Percentiles rank a stretch among this genome's conserved stretches.
These are phyloP conservation scores for Paedocypris micromegethes DNA, from an alignment of 2,797 vertebrate genomes.

Conservation along the genomic window DNA sequence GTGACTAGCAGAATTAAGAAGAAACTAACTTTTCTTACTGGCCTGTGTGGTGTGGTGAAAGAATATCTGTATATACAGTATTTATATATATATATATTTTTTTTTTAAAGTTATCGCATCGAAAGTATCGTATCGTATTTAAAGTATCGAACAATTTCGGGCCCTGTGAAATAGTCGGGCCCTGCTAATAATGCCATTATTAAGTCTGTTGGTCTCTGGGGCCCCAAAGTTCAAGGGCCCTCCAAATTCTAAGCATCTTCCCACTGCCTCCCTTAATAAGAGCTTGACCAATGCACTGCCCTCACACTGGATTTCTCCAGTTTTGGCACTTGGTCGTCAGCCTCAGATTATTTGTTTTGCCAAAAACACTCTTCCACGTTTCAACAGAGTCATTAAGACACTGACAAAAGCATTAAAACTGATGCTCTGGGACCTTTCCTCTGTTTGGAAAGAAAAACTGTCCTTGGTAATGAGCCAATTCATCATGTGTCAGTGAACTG, in stretches of 20 bases:
- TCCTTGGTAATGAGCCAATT: conserved; percentile 41
- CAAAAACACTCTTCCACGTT: conserved; percentile 26
- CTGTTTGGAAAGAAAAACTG: conserved; percentile 31
- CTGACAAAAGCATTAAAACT: conserved; percentile 22
- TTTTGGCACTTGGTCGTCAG: conserved; percentile 3
- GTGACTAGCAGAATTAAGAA: conserved; percentile 43
- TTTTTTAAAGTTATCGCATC: no score
- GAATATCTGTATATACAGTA: no score
- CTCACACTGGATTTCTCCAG: conserved; percentile 12
- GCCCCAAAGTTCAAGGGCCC: no score
- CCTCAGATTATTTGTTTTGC: conserved; percentile 32
- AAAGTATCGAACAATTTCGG: no score
- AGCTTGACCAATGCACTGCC: background rate
- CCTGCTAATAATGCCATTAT: no score
- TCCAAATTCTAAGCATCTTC: no score
- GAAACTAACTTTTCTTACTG: conserved; percentile 35
- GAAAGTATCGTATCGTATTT: no score
- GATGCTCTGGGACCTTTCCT: conserved; percentile 20
- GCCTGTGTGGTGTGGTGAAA: no score
- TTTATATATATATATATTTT: no score
- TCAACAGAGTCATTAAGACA: conserved; percentile 35
- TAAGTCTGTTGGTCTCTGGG: no score
- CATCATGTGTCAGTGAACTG: conserved; percentile 44
- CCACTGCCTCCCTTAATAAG: no score
- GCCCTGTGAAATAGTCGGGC: no score